phyloP scores from a whole-genome alignment of 2,113 vertebrate genomes.

The Hippocampus comes region DNA sequence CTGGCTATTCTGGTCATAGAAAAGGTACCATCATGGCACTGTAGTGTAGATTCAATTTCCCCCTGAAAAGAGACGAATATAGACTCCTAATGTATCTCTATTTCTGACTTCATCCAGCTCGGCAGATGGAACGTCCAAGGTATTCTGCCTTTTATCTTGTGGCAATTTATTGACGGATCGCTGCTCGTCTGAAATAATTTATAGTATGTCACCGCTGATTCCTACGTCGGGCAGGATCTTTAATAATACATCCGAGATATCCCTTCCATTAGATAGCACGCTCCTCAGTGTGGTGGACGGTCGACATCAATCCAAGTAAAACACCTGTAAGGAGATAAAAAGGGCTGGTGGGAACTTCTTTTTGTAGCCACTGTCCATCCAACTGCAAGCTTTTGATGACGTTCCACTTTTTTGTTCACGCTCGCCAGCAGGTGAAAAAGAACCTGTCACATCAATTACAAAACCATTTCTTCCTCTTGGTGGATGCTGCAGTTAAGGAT shows the following conservation, averaged over 20 bases:
- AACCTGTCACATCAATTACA: slow-evolving; percentile 55
- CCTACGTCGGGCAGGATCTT: neutral
- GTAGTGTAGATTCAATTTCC: neutral
- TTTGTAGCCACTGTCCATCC: slow-evolving; percentile 23
- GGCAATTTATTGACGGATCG: neutral
- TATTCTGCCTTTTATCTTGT: neutral
- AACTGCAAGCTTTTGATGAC: slow-evolving; percentile 51
- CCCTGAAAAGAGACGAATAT: neutral
- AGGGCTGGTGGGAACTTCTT: neutral
- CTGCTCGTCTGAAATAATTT: neutral
- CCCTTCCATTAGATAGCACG: slow-evolving; percentile 1
- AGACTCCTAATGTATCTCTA: neutral
- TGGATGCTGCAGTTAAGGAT: slow-evolving; percentile 23
- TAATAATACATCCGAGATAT: slow-evolving; percentile 40
- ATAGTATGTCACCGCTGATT: no score
- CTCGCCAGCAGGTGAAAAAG: slow-evolving; percentile 45
- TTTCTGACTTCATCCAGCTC: neutral
- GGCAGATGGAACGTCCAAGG: neutral
- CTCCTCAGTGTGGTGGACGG: neutral
- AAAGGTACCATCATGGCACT: neutral
- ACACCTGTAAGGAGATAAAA: slow-evolving; percentile 24
- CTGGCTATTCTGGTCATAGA: neutral
- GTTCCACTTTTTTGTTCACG: slow-evolving; percentile 37
- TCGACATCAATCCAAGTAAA: neutral
- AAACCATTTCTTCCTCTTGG: slow-evolving; percentile 14